phyloP scores from a whole-genome alignment of 2,888 invertebrate species.

The Lamellibrachia satsuma region DNA sequence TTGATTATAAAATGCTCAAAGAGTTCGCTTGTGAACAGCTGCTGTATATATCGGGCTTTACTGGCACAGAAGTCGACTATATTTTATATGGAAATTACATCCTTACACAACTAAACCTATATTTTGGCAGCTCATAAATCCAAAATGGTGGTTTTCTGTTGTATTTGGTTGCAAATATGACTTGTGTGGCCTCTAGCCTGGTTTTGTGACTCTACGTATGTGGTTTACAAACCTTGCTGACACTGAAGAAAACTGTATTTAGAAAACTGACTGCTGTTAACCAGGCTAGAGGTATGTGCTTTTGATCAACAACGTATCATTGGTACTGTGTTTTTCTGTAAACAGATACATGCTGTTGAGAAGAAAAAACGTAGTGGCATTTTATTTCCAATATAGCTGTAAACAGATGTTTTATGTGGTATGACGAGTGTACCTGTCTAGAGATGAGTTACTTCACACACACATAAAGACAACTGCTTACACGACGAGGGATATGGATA shows the following conservation, averaged over 20 bases:
- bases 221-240: not conserved
- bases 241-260: not conserved
- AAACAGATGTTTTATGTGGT: not conserved
- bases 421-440: not conserved
- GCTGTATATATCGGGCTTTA: not conserved
- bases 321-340: not conserved
- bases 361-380: not conserved
- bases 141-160: not conserved
- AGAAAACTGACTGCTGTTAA: not conserved
- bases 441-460: not conserved
- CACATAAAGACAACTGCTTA: not conserved
- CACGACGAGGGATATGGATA: not conserved
- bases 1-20: not conserved
- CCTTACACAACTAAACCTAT: not conserved
- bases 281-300: not conserved
- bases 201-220: not conserved
- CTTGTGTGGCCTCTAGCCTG: not conserved
- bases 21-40: not conserved
- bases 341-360: not conserved
- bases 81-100: not conserved
- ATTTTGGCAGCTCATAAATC: slow-evolving; percentile 9
- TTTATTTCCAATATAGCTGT: not conserved
- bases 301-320: not conserved
- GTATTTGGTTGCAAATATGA: not conserved
- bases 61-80: not conserved